Conservation (phyloP, 2,797 vertebrate species). For the Rachycentron canadum region DNA sequence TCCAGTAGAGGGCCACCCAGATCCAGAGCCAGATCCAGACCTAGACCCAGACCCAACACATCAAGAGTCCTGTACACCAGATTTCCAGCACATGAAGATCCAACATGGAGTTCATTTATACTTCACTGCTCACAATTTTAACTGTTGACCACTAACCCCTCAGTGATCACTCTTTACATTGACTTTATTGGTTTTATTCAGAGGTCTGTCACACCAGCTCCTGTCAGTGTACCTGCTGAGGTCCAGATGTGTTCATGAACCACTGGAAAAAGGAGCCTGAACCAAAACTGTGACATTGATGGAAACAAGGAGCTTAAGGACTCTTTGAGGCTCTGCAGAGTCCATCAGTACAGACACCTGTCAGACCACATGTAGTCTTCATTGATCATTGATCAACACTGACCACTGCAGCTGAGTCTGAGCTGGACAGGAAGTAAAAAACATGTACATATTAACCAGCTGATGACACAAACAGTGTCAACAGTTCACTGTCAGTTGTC, state of each 20-base stretch:
- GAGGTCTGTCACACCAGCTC: not conserved
- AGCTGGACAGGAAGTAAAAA: no score
- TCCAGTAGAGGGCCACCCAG: not conserved
- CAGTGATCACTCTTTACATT: not conserved
- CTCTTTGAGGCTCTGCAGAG: not conserved
- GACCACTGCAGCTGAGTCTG: no score
- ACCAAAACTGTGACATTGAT: not conserved
- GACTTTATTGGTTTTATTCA: no score
- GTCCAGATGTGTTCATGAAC: not conserved
- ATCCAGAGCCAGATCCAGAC: not conserved
- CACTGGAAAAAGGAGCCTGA: not conserved
- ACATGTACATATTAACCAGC: no score
- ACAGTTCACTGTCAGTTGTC: no score
- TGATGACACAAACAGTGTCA: no score
- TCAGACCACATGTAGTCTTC: no score
- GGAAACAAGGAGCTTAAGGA: not conserved
- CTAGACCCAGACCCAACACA: not conserved
- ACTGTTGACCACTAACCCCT: not conserved
- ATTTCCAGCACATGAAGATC: not conserved
- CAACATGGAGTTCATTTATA: no score
- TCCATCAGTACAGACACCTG: no score
- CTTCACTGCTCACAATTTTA: not conserved
- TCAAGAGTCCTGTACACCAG: not conserved
- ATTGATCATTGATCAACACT: no score
- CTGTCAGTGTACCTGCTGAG: not conserved